Base-by-base conservation (phyloP, 2,113 vertebrate species). In the Physeter macrocephalus region DNA sequence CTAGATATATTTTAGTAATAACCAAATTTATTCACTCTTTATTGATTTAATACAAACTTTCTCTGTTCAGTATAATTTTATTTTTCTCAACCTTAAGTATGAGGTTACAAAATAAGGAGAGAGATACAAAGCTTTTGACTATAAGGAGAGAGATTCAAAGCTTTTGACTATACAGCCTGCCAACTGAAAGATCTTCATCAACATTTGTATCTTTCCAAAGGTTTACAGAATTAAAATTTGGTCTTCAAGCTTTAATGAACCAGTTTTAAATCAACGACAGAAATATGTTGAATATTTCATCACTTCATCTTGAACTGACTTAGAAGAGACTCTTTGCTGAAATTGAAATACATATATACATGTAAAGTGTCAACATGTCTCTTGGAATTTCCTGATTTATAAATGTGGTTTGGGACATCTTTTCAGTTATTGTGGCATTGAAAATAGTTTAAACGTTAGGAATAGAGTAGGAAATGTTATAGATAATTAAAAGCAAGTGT, bases 291-390 rank as follows among this genome's bases (percentile, higher is more conserved):
- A 95, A 90, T 98, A 88, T 97, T 97, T 96, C 97, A 97, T 97
- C 78, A 97, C 94, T 98, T 92, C 98, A 98, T 98, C 96, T 98
- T 98, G 97, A 98, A 98, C 94, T 98, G 97, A 93, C 91, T 98
- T 97, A 96, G 93, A 98, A 97, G 92, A 97, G 98, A 98, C 96
- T 96, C 61, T 97, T 89, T 97, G 82, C 90, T 98, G 92, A 97
- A 96, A 97, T 67, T 95, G 92, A 97, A 97, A 84, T 96, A 83
- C 75, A 95, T 52, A 93, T 92, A 36, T 82, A 97, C 71, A 59
- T 98, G 98, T 98, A 98, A 98, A 96, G 92, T 98, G 92, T 97
- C 93, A 95, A 52, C 82, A 84, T 97, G 93, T 95, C 85, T 96
- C 88, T 95, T 98, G 94, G 95, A 98, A 96, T 97, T 97, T 97